These are phyloP conservation scores for Drosophila parabipectinata DNA, from an alignment of 1,140 invertebrate genomes.

Conservation along the genomic window DNA sequence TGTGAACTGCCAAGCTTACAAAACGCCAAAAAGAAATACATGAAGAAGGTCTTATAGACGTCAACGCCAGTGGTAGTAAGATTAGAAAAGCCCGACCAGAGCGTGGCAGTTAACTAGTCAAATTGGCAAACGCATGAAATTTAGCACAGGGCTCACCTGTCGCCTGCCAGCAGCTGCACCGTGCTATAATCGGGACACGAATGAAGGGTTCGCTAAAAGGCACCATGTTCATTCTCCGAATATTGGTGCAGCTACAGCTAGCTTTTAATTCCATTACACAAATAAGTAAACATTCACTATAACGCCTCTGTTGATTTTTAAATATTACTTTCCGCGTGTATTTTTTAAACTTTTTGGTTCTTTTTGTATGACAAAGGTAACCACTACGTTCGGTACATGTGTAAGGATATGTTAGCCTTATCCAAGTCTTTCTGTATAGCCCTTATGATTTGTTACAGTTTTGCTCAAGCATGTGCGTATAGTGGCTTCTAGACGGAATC, in stretches of 20 bases:
- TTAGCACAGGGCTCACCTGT: conserved; percentile 29
- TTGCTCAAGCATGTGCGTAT: conserved; percentile 64
- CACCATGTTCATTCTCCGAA: not conserved
- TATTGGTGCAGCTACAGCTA: conserved; percentile 37
- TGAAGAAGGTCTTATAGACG: conserved; percentile 83
- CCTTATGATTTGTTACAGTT: conserved; percentile 62
- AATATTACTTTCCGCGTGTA: conserved; percentile 80
- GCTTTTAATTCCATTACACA: conserved; percentile 72
- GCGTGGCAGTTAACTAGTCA: conserved; percentile 64
- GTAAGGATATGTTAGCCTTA: conserved; percentile 52
- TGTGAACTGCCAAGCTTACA: conserved; percentile 81
- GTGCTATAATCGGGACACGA: conserved; percentile 16
- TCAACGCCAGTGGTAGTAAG: conserved; percentile 68
- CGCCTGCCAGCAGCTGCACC: conserved; percentile 45
- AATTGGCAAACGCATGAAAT: conserved; percentile 56
- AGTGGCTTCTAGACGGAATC: conserved; percentile 41
- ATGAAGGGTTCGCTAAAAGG: not conserved
- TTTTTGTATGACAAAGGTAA: conserved; percentile 41
- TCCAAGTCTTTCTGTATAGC: conserved; percentile 13
- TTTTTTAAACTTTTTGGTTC: conserved; percentile 68
- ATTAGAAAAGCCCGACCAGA: conserved; percentile 27
- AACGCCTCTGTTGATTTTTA: conserved; percentile 75
- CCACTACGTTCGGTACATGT: conserved; percentile 40
- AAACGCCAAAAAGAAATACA: conserved; percentile 83
- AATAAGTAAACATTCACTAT: conserved; percentile 55